Evolutionary conservation across 2,888 invertebrate genomes (phyloP).

Genomic region (Graphium colonna): DNA sequence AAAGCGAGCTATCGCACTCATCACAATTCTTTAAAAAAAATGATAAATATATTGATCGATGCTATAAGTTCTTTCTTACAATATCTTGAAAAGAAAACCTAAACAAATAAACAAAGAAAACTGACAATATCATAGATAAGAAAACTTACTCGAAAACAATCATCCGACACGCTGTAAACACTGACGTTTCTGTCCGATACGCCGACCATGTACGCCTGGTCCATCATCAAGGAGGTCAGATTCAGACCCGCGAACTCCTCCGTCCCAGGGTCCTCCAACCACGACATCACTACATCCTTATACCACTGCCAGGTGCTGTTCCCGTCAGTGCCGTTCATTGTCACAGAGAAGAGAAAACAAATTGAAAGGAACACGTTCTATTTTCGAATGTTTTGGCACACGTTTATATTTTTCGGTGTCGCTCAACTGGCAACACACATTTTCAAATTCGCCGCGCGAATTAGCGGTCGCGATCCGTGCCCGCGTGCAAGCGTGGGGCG

Average conservation of each 20-base stretch:
- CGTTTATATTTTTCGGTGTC: background rate
- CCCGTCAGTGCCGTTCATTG: conserved; percentile 52
- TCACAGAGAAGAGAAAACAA: conserved; percentile 23
- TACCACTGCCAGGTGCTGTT: conserved; percentile 69
- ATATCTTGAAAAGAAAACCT: background rate
- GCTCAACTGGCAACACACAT: conserved; percentile 14
- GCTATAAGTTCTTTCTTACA: no score
- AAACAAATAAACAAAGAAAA: background rate
- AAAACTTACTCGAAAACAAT: conserved; percentile 84
- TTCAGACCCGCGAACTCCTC: conserved; percentile 75
- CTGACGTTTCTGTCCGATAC: conserved; percentile 60
- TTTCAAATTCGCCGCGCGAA: conserved; percentile 14
- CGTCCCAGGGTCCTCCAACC: conserved; percentile 80
- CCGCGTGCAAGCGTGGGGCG: conserved; percentile 29
- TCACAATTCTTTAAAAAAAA: no score
- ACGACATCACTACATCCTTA: conserved; percentile 66
- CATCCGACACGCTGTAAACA: conserved; percentile 84
- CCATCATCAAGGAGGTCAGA: conserved; percentile 80
- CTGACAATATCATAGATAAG: background rate
- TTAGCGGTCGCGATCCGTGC: conserved; percentile 1
- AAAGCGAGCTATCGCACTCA: no score
- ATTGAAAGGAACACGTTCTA: background rate
- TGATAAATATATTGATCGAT: no score
- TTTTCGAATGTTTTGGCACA: background rate
- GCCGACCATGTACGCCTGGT: conserved; percentile 83